A percentile compares a stretch with the other conserved stretches of the same genome.
Conservation (phyloP, 1,140 invertebrate species). For the Drosophila kikkawai region DNA sequence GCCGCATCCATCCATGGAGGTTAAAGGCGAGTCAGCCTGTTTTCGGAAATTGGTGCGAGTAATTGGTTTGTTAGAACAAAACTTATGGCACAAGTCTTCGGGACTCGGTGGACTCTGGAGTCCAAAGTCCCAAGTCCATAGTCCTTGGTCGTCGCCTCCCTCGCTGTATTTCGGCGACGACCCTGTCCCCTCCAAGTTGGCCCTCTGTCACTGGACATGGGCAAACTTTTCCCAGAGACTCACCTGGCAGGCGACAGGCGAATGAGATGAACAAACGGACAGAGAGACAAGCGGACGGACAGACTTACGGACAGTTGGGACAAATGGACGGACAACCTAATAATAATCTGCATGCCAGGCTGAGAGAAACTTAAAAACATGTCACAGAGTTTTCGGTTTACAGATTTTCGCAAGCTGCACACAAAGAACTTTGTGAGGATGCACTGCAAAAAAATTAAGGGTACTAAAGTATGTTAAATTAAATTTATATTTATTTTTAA, state of each 20-base stretch:
- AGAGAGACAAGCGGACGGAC: neutral
- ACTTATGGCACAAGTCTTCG: conserved; percentile 59
- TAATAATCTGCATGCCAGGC: conserved; percentile 77
- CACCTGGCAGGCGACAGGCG: conserved; percentile 45
- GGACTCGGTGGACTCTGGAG: neutral
- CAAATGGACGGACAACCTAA: conserved; percentile 69
- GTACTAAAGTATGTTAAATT: no score
- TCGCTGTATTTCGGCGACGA: conserved; percentile 3
- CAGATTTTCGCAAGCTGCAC: conserved; percentile 75
- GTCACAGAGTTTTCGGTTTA: conserved; percentile 81
- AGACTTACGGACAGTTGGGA: neutral
- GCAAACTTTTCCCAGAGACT: conserved; percentile 56
- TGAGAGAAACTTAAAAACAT: conserved; percentile 78
- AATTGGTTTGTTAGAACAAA: conserved; percentile 83
- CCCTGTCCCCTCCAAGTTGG: conserved; percentile 1
- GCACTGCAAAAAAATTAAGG: neutral
- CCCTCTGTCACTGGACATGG: conserved; percentile 64
- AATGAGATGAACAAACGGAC: conserved; percentile 41
- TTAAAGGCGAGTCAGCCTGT: conserved; percentile 67
- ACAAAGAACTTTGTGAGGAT: conserved; percentile 49
- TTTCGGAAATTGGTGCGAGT: conserved; percentile 79
- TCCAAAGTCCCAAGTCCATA: neutral
- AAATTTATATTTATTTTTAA: no score
- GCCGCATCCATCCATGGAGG: conserved; percentile 31
- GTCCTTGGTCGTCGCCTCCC: neutral